Evolutionary conservation across 23 tunicate genomes (phyloP).

Genomic region (Phallusia fumigata): DNA sequence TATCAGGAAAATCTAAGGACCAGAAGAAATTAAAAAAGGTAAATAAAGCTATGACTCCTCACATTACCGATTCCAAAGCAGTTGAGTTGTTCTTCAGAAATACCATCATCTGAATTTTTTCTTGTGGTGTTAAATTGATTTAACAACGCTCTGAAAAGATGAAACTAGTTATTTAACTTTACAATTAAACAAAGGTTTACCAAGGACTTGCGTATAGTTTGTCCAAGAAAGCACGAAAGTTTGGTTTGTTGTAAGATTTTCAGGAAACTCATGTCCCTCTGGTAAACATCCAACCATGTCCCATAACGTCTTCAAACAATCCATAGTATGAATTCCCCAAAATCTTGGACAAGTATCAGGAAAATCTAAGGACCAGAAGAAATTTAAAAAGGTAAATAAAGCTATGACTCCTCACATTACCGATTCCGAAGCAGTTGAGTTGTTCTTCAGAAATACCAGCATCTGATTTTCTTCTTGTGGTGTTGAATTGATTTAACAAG

Average conservation of each 20-base stretch:
- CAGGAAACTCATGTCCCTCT: slow-evolving; percentile 31
- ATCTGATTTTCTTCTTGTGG: too few relatives aligned
- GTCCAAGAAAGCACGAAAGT: not conserved
- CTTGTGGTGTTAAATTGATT: not conserved
- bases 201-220: not conserved
- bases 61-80: slow-evolving; percentile 44
- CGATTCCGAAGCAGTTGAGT: too few relatives aligned
- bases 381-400: too few relatives aligned
- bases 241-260: not conserved
- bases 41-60: too few relatives aligned
- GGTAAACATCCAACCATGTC: slow-evolving; percentile 12
- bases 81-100: not conserved
- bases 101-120: slow-evolving; percentile 5
- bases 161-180: too few relatives aligned
- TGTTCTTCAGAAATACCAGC: too few relatives aligned
- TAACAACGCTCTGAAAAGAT: not conserved
- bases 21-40: not conserved
- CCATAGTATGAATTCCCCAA: slow-evolving; percentile 27
- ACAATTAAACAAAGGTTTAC: too few relatives aligned
- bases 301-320: slow-evolving; percentile 29
- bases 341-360: not conserved
- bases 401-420: too few relatives aligned
- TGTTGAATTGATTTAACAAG: too few relatives aligned
- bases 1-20: not conserved
- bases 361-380: not conserved